A percentile compares a stretch with the other conserved stretches of the same genome.
These are phyloP conservation scores for Diarsia mendica DNA, from an alignment of 2,888 invertebrate genomes.

Conservation along the genomic window DNA sequence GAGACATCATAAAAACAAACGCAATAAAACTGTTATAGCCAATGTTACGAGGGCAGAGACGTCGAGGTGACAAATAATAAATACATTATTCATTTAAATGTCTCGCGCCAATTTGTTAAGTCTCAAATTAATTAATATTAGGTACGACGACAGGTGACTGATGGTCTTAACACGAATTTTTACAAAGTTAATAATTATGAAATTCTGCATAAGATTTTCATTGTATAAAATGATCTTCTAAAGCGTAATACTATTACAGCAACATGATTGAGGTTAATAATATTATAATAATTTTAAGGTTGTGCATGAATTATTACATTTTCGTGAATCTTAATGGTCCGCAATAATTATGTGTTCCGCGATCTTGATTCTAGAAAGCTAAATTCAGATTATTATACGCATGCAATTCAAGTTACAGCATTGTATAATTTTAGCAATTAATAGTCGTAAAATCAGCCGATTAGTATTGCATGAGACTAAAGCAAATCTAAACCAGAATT, in stretches of 20 bases:
- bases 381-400: background rate
- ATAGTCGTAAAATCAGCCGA: background rate
- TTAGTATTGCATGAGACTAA: no score
- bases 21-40: background rate
- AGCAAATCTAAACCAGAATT: no score
- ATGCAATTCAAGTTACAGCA: background rate
- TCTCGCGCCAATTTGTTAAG: constrained; percentile 4
- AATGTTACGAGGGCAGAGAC: background rate
- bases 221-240: background rate
- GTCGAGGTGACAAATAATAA: background rate
- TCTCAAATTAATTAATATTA: constrained; percentile 14
- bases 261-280: background rate
- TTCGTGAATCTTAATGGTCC: background rate
- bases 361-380: background rate
- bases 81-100: background rate
- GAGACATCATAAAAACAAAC: background rate
- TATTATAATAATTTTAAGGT: no score
- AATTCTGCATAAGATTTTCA: background rate
- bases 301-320: background rate
- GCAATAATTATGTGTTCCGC: background rate
- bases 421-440: background rate
- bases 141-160: constrained; percentile 2
- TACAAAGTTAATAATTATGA: constrained; percentile 15
- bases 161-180: constrained; percentile 21
- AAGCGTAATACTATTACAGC: background rate